These are phyloP conservation scores for Calonectris borealis DNA, from an alignment of 2,113 vertebrate genomes.

Conservation along the genomic window DNA sequence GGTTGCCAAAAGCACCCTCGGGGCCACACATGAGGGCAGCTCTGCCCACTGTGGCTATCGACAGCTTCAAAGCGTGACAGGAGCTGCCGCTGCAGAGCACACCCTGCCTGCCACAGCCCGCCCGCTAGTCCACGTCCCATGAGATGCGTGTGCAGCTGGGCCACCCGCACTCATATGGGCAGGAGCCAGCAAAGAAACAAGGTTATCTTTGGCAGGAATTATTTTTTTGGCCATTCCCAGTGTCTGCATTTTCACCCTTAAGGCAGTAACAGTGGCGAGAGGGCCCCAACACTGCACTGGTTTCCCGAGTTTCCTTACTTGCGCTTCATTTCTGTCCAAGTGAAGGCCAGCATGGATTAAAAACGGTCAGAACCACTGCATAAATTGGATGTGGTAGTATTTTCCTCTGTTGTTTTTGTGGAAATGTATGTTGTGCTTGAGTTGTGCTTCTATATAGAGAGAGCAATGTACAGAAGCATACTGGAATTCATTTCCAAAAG, in stretches of 20 bases:
- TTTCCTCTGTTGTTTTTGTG: neutral
- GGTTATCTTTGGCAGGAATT: neutral
- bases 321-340: neutral
- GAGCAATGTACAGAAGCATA: neutral
- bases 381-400: neutral
- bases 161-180: neutral
- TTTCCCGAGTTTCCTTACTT: neutral
- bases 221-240: neutral
- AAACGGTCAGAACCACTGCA: neutral
- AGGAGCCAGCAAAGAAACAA: neutral
- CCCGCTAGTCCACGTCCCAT: neutral
- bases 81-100: neutral
- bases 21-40: neutral
- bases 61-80: neutral
- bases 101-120: neutral
- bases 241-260: neutral
- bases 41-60: neutral
- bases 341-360: neutral
- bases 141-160: neutral
- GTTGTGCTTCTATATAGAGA: neutral
- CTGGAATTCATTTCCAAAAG: neutral
- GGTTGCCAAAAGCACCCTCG: neutral
- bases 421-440: neutral
- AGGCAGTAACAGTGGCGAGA: neutral
- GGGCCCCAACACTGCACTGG: neutral